These are phyloP conservation scores for Siniperca knerii DNA, from an alignment of 2,113 vertebrate genomes.

Conservation along the genomic window DNA sequence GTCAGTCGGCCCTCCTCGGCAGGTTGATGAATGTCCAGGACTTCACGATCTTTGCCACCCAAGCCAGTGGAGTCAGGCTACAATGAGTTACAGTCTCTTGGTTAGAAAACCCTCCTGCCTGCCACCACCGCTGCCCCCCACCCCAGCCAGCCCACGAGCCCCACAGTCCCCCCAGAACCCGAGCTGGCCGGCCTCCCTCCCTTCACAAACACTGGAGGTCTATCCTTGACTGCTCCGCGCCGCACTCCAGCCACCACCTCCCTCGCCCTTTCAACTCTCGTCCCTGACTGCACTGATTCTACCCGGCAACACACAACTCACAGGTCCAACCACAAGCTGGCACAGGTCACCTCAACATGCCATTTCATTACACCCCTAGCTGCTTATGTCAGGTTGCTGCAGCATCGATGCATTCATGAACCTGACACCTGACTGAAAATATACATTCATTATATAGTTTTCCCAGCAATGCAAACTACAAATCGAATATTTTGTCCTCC, in stretches of 20 bases:
- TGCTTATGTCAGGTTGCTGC: conserved; percentile 61
- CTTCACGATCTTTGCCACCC: conserved; percentile 94
- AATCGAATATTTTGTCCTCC: conserved; percentile 11
- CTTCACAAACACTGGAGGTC: conserved; percentile 81
- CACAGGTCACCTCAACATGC: conserved; percentile 40
- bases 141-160: conserved; percentile 79
- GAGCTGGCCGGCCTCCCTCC: conserved; percentile 70
- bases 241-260: conserved; percentile 65
- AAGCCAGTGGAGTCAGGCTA: conserved; percentile 88
- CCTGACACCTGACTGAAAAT: conserved; percentile 65
- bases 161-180: conserved; percentile 73
- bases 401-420: conserved; percentile 18
- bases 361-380: conserved; percentile 43
- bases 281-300: conserved; percentile 65
- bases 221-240: conserved; percentile 75
- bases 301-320: conserved; percentile 49
- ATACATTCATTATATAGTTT: conserved; percentile 5
- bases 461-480: conserved; percentile 8
- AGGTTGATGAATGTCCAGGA: conserved; percentile 91
- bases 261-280: conserved; percentile 69
- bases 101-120: conserved; percentile 68
- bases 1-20: conserved; percentile 89
- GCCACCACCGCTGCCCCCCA: conserved; percentile 38
- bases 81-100: conserved; percentile 88
- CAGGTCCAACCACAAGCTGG: conserved; percentile 67